Evolutionary conservation across 1,140 invertebrate species (phyloP).

Genomic region (Adoxophyes honmai): DNA sequence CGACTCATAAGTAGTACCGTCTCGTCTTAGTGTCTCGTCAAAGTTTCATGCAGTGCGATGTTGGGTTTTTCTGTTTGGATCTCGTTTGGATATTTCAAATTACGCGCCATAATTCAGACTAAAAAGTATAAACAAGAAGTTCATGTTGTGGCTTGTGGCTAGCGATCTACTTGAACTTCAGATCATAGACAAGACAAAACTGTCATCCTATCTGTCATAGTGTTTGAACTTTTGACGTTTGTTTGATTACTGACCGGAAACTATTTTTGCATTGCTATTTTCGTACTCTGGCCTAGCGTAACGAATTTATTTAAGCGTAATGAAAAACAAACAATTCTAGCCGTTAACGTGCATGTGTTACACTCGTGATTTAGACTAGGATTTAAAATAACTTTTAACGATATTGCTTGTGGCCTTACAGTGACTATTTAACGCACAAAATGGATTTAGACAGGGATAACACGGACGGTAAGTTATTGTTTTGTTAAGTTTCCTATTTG

Average conservation of each 20-base stretch:
- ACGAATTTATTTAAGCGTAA: slow-evolving; percentile 50
- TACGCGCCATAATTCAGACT: no score
- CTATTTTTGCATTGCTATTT: slow-evolving; percentile 39
- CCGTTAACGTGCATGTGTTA: slow-evolving; percentile 30
- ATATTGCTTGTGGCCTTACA: not conserved
- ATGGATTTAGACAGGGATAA: slow-evolving; percentile 51
- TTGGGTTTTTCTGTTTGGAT: no score
- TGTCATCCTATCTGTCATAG: not conserved
- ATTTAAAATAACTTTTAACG: slow-evolving; percentile 13
- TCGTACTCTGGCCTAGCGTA: slow-evolving; percentile 43
- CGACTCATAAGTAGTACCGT: no score
- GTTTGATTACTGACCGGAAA: slow-evolving; percentile 5
- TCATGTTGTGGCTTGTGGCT: no score
- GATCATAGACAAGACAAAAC: not conserved
- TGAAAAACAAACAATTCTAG: slow-evolving; percentile 53
- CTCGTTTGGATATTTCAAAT: no score
- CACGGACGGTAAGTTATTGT: slow-evolving; percentile 49
- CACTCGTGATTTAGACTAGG: not conserved
- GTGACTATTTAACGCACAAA: slow-evolving; percentile 21
- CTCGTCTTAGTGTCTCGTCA: no score
- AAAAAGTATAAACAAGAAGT: no score
- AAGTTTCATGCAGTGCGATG: no score
- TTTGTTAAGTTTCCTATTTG: slow-evolving; percentile 12
- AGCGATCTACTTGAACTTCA: no score
- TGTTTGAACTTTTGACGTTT: slow-evolving; percentile 1